Conservation (phyloP, 2,797 vertebrate species). For the Gambelia wislizenii region DNA sequence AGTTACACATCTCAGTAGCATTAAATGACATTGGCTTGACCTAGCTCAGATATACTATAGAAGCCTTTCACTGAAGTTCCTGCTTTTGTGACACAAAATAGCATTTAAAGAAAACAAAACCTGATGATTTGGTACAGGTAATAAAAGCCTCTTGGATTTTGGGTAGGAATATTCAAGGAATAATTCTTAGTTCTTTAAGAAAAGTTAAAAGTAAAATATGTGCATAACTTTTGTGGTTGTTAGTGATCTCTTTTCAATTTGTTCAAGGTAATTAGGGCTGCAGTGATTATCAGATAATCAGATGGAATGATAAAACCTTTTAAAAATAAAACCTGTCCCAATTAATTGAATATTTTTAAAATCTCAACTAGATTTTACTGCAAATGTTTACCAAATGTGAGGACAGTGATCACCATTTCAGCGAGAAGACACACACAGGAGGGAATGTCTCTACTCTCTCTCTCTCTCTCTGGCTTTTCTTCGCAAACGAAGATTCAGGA, state of each 20-base stretch:
- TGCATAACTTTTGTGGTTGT: not conserved
- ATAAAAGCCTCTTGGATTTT: not conserved
- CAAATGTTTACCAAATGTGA: not conserved
- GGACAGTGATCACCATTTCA: not conserved
- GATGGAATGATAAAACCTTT: not conserved
- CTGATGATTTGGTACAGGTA: not conserved
- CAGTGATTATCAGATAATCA: not conserved
- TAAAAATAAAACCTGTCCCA: too few relatives aligned
- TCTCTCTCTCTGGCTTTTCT: too few relatives aligned
- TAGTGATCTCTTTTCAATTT: not conserved
- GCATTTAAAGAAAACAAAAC: not conserved
- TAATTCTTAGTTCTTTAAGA: not conserved
- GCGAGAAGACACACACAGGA: not conserved
- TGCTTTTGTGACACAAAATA: not conserved
- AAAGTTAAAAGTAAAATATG: not conserved
- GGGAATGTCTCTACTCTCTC: not conserved
- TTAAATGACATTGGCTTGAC: not conserved
- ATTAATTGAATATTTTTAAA: not conserved
- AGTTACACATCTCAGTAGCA: not conserved
- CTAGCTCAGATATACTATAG: not conserved
- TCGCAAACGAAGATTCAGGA: too few relatives aligned
- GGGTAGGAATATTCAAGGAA: not conserved
- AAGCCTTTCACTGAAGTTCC: conserved; percentile 1
- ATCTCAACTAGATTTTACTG: not conserved
- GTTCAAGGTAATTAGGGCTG: not conserved